Base-by-base conservation (phyloP, 2,113 vertebrate species). In the Tetrax tetrax region DNA sequence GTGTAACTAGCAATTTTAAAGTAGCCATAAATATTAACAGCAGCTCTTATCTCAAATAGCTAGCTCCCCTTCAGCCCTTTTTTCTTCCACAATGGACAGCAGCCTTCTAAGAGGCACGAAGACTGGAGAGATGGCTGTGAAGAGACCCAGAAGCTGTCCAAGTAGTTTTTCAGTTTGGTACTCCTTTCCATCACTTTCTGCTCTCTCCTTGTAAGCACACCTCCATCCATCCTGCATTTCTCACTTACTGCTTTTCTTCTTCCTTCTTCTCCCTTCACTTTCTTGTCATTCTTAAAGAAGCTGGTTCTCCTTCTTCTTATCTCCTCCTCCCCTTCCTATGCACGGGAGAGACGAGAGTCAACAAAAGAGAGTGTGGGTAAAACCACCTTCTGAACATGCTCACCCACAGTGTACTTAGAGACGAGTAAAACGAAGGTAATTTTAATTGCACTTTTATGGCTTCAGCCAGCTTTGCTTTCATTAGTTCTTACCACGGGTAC, bases 401-500 rank as follows among this genome's bases (percentile, higher is more conserved):
- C n/a, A 57, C 37, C 37, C 22, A 4, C 1, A 2, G 47, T 38
- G 38, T 33, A 12, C 75, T 86, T 81, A 71, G 64, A 70, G 2
- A 2, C 0, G 0, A 68, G 43, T 29, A 61, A 60, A 86, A 64
- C 54, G 29, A 63, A 87, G 20, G 37, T 38, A 75, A 59, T 31
- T 33, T 35, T 53, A 75, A 75, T 14, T 51, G 35, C 33, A 88
- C 31, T 72, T 90, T 84, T 61, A 45, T 27, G 64, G 27, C 48
- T 92, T 89, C 64, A 64, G 13, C 27, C 0, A 0, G 27, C 28
- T 81, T 88, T 0, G 0, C 7, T 71, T 79, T 61, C 9, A 1
- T 64, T 48, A 28, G 29, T 27, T 83, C 50, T 65, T 35, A 24
- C 28, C 0, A 0, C 64, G 84, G 28, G 37, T 78, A 45, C 0